These are phyloP conservation scores for Bradynema listronoti DNA, from an alignment of 1,140 invertebrate species.

Conservation along the genomic window DNA sequence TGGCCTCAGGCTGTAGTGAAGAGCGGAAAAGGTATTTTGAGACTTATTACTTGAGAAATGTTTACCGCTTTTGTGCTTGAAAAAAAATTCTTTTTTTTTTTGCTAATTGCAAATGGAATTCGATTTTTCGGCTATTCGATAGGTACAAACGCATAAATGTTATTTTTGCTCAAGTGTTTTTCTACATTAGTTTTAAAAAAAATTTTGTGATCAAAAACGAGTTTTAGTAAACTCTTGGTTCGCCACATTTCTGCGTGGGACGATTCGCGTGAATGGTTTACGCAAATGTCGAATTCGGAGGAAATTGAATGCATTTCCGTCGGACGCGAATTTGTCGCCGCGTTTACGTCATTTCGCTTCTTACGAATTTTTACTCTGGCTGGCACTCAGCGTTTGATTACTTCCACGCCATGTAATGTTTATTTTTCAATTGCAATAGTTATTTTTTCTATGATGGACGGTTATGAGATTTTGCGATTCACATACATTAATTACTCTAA, in stretches of 20 bases:
- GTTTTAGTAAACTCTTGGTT: constrained; percentile 17
- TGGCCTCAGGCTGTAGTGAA: constrained; percentile 17
- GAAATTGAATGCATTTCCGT: constrained; percentile 14
- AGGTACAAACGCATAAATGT: too few relatives aligned
- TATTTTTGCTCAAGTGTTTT: too few relatives aligned
- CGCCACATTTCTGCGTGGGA: constrained; percentile 22
- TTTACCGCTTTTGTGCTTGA: too few relatives aligned
- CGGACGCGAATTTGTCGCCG: constrained; percentile 16
- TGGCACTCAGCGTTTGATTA: constrained; percentile 21
- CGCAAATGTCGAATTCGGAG: constrained; percentile 11
- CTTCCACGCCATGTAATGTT: constrained; percentile 9
- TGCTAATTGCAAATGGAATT: too few relatives aligned
- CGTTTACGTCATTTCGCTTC: constrained; percentile 15
- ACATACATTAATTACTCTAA: too few relatives aligned
- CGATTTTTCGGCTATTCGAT: too few relatives aligned
- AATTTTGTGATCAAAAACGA: background rate
- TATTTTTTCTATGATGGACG: too few relatives aligned
- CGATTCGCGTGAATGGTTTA: constrained; percentile 14
- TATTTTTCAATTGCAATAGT: too few relatives aligned
- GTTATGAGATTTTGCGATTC: too few relatives aligned
- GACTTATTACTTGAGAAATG: too few relatives aligned
- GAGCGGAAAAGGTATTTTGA: constrained; percentile 17
- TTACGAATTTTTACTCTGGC: constrained; percentile 20
- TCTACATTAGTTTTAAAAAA: background rate
- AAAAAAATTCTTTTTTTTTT: too few relatives aligned